These are phyloP conservation scores for Intellagama lesueurii DNA, from an alignment of 2,797 vertebrate species.

Conservation along the genomic window DNA sequence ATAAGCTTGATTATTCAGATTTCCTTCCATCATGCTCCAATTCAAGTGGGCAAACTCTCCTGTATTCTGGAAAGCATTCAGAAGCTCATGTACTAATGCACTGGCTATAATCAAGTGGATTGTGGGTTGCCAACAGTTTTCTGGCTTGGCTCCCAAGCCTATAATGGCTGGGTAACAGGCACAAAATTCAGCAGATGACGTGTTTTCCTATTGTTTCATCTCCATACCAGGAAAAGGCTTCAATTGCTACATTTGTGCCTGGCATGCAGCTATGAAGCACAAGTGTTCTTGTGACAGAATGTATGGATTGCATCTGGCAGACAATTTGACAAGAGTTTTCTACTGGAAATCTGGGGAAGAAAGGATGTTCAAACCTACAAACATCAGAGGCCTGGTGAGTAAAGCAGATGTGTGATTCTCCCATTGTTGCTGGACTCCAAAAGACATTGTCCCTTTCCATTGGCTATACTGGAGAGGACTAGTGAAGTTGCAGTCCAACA, in stretches of 20 bases:
- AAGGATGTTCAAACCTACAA: background rate
- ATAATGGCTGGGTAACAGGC: conserved; percentile 15
- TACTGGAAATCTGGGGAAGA: background rate
- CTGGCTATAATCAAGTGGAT: conserved; percentile 10
- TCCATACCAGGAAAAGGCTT: background rate
- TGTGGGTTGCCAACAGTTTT: conserved; percentile 26
- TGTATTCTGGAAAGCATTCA: conserved; percentile 1
- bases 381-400: background rate
- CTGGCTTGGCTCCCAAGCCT: conserved; percentile 10
- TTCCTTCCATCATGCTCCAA: background rate
- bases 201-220: conserved; percentile 19
- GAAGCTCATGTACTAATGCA: conserved; percentile 9
- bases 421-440: background rate
- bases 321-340: background rate
- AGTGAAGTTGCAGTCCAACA: too few relatives aligned
- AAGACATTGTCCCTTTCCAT: background rate
- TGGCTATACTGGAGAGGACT: background rate
- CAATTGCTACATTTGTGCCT: conserved; percentile 20
- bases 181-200: conserved; percentile 32
- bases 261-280: background rate
- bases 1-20: background rate
- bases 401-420: background rate
- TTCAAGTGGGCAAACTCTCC: background rate
- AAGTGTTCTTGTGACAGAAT: background rate
- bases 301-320: background rate